Evolutionary conservation across 2,113 vertebrate genomes (phyloP).

Genomic region (Odontesthes bonariensis): DNA sequence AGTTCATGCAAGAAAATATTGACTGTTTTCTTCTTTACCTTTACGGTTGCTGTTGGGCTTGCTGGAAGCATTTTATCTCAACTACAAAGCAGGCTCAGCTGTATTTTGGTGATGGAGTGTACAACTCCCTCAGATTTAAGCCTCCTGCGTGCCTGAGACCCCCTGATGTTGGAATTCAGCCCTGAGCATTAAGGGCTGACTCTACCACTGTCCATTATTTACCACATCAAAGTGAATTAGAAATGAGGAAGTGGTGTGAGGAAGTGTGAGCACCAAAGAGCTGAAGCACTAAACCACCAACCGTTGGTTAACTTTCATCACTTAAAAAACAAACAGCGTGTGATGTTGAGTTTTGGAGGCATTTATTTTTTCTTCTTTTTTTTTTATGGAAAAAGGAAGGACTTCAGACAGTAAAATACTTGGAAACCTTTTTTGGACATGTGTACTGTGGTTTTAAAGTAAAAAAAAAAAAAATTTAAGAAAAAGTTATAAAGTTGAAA

Average conservation of each 20-base stretch:
- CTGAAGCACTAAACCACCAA: conserved; percentile 19
- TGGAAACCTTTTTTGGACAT: conserved; percentile 28
- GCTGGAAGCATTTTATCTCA: conserved; percentile 25
- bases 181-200: conserved; percentile 24
- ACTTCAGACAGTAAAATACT: conserved; percentile 5
- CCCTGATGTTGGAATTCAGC: conserved; percentile 40
- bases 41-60: neutral
- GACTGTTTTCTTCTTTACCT: conserved; percentile 4
- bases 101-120: conserved; percentile 1
- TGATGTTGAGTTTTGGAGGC: neutral
- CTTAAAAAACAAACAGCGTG: neutral
- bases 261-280: neutral
- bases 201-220: conserved; percentile 54
- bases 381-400: neutral
- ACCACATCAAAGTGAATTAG: conserved; percentile 30
- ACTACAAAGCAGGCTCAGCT: conserved; percentile 26
- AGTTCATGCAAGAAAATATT: conserved; percentile 18
- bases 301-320: conserved; percentile 24
- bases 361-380: neutral
- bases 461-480: too few relatives aligned
- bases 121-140: conserved; percentile 21
- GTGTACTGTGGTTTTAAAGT: conserved; percentile 17
- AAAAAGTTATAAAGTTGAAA: neutral
- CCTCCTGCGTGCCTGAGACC: conserved; percentile 29
- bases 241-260: conserved; percentile 23